A percentile compares a stretch with the other conserved stretches of the same genome.
These are phyloP conservation scores for Oxygymnocypris stewartii DNA, from an alignment of 2,113 vertebrate genomes.

Conservation along the genomic window DNA sequence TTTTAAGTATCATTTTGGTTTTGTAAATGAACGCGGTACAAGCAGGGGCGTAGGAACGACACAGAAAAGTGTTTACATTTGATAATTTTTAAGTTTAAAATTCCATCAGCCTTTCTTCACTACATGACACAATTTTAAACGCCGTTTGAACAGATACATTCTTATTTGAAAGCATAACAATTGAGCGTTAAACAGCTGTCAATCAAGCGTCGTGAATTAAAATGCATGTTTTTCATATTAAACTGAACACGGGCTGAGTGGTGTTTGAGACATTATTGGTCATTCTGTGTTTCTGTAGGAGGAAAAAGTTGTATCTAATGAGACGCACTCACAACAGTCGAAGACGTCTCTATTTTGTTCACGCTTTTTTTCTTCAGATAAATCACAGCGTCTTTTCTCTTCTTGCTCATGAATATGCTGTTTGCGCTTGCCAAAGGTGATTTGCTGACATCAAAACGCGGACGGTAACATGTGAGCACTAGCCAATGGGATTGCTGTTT, in stretches of 20 bases:
- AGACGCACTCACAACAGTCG: neutral
- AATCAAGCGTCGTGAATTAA: neutral
- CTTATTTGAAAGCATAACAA: neutral
- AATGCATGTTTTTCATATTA: neutral
- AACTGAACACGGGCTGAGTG: neutral
- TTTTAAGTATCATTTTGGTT: slow-evolving; percentile 8
- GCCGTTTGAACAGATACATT: neutral
- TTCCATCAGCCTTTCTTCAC: neutral
- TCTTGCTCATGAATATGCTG: neutral
- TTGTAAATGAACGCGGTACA: neutral
- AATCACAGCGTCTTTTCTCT: neutral
- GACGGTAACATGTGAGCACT: neutral
- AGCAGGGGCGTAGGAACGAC: neutral
- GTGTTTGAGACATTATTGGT: neutral
- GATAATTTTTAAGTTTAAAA: neutral
- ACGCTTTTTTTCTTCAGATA: neutral
- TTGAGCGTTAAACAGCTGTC: neutral
- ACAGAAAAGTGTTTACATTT: neutral
- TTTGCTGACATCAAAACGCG: neutral
- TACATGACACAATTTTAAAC: neutral
- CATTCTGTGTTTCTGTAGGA: neutral
- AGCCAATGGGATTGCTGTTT: neutral
- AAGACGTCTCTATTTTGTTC: neutral
- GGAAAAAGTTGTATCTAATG: neutral
- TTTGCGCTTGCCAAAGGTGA: neutral